Percentiles rank a stretch among this genome's conserved stretches.
Evolutionary conservation across 1,140 invertebrate genomes (phyloP).

Genomic region (Micrasema minimum): DNA sequence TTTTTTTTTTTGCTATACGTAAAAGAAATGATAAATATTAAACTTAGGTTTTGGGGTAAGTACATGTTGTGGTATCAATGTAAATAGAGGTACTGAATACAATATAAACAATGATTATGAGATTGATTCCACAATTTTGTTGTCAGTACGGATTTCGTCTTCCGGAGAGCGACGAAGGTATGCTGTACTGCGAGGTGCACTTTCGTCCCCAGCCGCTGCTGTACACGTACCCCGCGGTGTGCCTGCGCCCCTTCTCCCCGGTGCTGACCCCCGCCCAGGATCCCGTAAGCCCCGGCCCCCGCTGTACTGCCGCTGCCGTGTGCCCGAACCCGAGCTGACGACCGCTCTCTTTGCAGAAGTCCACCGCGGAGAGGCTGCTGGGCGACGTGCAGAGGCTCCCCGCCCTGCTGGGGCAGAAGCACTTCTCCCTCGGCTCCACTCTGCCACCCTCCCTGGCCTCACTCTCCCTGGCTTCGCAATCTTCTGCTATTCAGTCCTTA

Average conservation of each 20-base stretch:
- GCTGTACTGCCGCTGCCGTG: background rate
- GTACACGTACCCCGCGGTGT: constrained; percentile 62
- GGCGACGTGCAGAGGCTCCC: background rate
- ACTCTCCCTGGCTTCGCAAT: too few species aligned
- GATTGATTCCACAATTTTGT: background rate
- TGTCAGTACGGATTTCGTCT: constrained; percentile 60
- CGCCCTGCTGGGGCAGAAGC: background rate
- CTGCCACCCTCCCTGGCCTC: too few species aligned
- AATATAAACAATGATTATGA: background rate
- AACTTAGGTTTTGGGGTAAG: background rate
- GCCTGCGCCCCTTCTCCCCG: constrained; percentile 58
- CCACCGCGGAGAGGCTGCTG: background rate
- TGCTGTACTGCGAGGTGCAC: constrained; percentile 59
- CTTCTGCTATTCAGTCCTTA: too few species aligned
- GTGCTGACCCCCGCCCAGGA: constrained; percentile 57
- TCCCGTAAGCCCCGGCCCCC: constrained; percentile 53
- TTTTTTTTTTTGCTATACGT: background rate
- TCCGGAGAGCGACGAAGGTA: constrained; percentile 58
- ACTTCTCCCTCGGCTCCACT: background rate
- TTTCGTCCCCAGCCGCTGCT: constrained; percentile 60
- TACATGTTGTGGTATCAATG: background rate
- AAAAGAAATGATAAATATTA: background rate
- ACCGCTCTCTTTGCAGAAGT: background rate
- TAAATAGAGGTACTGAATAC: background rate
- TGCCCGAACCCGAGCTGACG: background rate